Evolutionary conservation across 2,888 invertebrate genomes (phyloP), one percentile per base, ranked within the genome.

Genomic region (Apamea anceps): DNA sequence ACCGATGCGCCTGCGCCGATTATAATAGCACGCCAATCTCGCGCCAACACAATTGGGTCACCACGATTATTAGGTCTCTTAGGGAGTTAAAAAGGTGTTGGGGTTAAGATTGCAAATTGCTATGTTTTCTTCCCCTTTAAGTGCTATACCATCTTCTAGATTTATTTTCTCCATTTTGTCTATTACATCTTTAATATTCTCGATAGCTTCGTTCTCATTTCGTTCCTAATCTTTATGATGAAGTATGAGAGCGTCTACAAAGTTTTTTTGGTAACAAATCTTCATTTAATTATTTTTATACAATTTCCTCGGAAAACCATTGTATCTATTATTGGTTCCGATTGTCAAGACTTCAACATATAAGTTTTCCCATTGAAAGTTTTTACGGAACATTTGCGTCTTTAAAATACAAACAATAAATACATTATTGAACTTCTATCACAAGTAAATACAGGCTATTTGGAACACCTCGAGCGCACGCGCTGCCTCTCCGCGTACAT

Each of bases 1-100:
- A 87, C 88, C 85, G 87, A 84, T 85, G 87, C 87, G 84, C 84
- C 67, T 84, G 84, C 75, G 72, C 66, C 72, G 74, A 86, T 86
- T 85, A 85, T 86, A 87, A 79, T 78, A 78, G 77, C 73, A 75
- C 85, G 81, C 75, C 60, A 85, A 87, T 85, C 87, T 87, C 66
- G 81, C 81, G 84, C 86, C 89, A 87, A 85, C 48, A 81, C 67
- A 84, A 87, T 67, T 89, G 65, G 89, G 88, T 84, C 88, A 85
- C 45, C 48, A 42, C 84, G 65, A 65, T 84, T 72, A 75, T 75
- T 87, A 51, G 67, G 67, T 70, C 73, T 72, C 57, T 73, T 66
- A 28, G 2, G 51, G 45, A 42, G 28, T 48, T 71, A 62, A 54
- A 54, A 68, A 81, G 65, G 63, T 85, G 15, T 73, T 57, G 54